These are phyloP conservation scores for Thymelicus acteon DNA, from an alignment of 2,888 invertebrate genomes.

Conservation along the genomic window DNA sequence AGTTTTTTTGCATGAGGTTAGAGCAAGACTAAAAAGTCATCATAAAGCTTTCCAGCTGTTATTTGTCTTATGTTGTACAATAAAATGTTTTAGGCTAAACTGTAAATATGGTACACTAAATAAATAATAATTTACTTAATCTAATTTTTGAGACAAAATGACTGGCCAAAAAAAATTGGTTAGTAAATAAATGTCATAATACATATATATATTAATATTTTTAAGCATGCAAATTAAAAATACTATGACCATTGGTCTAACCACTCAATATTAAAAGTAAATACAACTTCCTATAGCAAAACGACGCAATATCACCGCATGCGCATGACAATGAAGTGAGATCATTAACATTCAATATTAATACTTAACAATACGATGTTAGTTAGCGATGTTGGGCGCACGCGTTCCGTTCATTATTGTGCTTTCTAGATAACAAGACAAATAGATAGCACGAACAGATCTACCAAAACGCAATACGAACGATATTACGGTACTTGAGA, in stretches of 20 bases:
- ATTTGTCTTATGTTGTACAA: too few relatives aligned
- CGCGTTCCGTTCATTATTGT: conserved; percentile 4
- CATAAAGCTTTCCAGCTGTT: too few relatives aligned
- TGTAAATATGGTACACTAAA: conserved; percentile 17
- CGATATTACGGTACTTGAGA: conserved; percentile 32
- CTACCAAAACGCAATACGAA: conserved; percentile 41
- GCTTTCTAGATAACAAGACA: conserved; percentile 11
- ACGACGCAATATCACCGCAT: conserved; percentile 47
- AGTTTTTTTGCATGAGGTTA: too few relatives aligned
- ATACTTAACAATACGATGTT: conserved; percentile 79
- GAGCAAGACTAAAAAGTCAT: too few relatives aligned
- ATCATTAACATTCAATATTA: conserved; percentile 81
- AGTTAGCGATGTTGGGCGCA: conserved; percentile 58
- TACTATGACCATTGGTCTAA: neutral
- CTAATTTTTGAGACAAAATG: conserved; percentile 38
- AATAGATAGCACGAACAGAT: conserved; percentile 1
- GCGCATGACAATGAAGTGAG: conserved; percentile 81
- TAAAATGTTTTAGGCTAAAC: too few relatives aligned
- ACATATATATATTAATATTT: neutral
- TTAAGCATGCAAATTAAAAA: neutral
- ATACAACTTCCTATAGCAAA: conserved; percentile 18
- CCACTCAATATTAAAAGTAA: neutral
- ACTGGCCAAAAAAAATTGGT: conserved; percentile 19
- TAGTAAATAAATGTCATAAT: neutral
- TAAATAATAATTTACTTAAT: conserved; percentile 35